These are phyloP conservation scores for Limnephilus lunatus DNA, from an alignment of 2,888 invertebrate species.

Conservation along the genomic window DNA sequence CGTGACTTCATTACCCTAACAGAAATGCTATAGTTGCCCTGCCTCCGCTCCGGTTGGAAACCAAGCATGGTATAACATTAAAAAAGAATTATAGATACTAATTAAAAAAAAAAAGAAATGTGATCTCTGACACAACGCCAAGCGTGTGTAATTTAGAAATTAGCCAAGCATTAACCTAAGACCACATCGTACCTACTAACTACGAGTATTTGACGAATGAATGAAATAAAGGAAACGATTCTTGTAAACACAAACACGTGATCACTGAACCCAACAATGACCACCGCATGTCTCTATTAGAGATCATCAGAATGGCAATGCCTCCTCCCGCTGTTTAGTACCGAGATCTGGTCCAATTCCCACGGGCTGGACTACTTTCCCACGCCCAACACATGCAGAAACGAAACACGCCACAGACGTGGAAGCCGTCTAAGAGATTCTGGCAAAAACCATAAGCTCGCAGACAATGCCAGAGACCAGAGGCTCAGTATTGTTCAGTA, in stretches of 20 bases:
- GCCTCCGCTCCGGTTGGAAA: not conserved
- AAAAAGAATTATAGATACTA: not conserved
- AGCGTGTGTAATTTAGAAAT: not conserved
- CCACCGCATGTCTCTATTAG: slow-evolving; percentile 23
- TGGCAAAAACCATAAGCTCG: not conserved
- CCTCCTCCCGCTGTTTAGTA: not conserved
- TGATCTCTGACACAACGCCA: not conserved
- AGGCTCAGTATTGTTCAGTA: not conserved
- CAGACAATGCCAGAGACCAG: slow-evolving; percentile 7
- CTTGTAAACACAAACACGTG: not conserved
- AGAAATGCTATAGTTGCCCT: not conserved
- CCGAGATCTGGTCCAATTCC: slow-evolving; percentile 53
- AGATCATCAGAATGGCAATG: slow-evolving; percentile 18
- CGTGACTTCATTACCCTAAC: too few relatives aligned
- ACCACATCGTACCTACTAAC: not conserved
- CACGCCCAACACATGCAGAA: slow-evolving; percentile 43
- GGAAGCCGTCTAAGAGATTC: not conserved
- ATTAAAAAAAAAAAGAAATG: not conserved
- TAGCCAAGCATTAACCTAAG: not conserved
- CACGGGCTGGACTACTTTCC: slow-evolving; percentile 63
- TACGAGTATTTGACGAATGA: not conserved
- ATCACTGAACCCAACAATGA: slow-evolving; percentile 8
- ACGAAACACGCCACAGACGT: slow-evolving; percentile 8
- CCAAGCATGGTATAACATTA: not conserved
- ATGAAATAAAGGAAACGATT: not conserved